phyloP scores from a whole-genome alignment of 35 echinoderm and acorn worm genomes.

The Hemicentrotus pulcherrimus region DNA sequence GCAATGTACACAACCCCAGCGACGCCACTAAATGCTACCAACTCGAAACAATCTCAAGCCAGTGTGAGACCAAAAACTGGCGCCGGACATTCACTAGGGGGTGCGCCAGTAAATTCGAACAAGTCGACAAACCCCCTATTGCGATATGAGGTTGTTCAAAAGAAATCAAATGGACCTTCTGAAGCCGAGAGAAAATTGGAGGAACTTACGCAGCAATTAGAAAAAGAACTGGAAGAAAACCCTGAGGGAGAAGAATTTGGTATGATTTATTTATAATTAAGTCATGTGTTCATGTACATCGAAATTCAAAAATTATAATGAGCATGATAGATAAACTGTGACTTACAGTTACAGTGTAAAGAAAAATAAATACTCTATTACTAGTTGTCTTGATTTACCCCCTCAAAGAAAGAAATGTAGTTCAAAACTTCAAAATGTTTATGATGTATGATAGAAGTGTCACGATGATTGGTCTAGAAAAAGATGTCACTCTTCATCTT shows the following conservation, averaged over 20 bases:
- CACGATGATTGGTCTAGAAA: no score
- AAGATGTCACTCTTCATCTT: no score
- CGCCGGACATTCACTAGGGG: neutral
- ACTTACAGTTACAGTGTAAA: no score
- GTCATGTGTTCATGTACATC: no score
- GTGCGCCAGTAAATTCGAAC: neutral
- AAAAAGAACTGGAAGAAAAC: slow-evolving; percentile 87
- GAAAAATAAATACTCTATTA: no score
- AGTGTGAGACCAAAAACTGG: neutral
- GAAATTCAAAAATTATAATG: no score
- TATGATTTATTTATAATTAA: slow-evolving; percentile 41
- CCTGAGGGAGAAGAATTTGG: slow-evolving; percentile 98
- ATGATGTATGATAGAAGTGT: no score
- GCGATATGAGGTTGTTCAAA: slow-evolving; percentile 81
- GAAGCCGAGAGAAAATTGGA: slow-evolving; percentile 92
- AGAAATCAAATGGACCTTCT: slow-evolving; percentile 76
- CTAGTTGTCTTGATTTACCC: no score
- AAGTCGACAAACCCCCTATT: slow-evolving; percentile 74
- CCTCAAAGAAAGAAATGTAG: no score
- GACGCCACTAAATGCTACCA: neutral
- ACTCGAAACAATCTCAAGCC: slow-evolving; percentile 25
- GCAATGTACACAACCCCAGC: neutral
- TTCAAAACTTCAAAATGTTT: no score
- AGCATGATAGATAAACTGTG: no score
- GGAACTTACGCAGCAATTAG: slow-evolving; percentile 89